Conservation (phyloP, 1,140 invertebrate species). For the Euwallacea fornicatus region DNA sequence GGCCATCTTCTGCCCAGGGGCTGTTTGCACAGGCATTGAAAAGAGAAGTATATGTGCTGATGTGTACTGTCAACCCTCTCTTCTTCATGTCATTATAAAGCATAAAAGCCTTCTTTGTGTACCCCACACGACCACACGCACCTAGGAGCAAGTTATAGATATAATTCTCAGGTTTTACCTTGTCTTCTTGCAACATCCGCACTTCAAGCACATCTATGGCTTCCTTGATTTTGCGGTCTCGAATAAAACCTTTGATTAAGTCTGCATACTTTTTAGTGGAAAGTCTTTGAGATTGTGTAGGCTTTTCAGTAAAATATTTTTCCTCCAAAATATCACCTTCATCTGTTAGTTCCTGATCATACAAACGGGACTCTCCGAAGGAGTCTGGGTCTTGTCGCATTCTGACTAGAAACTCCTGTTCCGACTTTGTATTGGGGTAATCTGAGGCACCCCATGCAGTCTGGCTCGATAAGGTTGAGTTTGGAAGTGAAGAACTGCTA, state of each 20-base stretch:
- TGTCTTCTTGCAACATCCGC: slow-evolving; percentile 72
- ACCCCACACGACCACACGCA: slow-evolving; percentile 77
- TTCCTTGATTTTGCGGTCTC: slow-evolving; percentile 64
- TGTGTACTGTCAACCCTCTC: slow-evolving; percentile 65
- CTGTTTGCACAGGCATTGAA: slow-evolving; percentile 87
- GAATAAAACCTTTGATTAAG: slow-evolving; percentile 68
- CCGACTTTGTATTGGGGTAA: slow-evolving; percentile 7
- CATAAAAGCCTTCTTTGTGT: slow-evolving; percentile 81
- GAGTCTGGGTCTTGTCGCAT: slow-evolving; percentile 56
- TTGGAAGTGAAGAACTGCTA: neutral
- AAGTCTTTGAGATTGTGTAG: slow-evolving; percentile 55
- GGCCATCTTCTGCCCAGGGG: slow-evolving; percentile 64
- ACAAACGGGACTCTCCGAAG: slow-evolving; percentile 55
- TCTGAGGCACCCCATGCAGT: neutral
- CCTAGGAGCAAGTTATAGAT: slow-evolving; percentile 80
- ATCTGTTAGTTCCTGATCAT: slow-evolving; percentile 49
- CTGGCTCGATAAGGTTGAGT: neutral
- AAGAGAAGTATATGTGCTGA: slow-evolving; percentile 77
- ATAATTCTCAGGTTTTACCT: slow-evolving; percentile 74
- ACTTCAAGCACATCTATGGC: slow-evolving; percentile 76
- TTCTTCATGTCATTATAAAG: slow-evolving; percentile 83
- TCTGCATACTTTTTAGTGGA: slow-evolving; percentile 65
- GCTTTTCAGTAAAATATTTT: slow-evolving; percentile 55
- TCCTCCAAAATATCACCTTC: slow-evolving; percentile 61
- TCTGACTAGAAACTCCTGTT: slow-evolving; percentile 45